Evolutionary conservation across 2,113 vertebrate species (phyloP).

Genomic region (Salminus brasiliensis): DNA sequence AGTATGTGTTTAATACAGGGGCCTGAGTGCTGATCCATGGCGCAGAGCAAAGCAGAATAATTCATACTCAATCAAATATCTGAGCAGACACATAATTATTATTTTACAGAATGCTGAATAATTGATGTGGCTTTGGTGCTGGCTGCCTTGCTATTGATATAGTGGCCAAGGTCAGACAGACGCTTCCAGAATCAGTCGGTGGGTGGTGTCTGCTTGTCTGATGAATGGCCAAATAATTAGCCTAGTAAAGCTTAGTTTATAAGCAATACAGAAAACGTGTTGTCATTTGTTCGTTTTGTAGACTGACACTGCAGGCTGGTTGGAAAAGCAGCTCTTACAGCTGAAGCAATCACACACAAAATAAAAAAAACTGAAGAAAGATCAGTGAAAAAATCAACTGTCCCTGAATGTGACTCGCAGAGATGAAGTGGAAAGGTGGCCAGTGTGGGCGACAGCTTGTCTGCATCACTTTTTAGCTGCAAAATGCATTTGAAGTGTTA

Average conservation of each 20-base stretch:
- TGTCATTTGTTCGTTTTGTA: conserved; percentile 4
- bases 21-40: conserved; percentile 20
- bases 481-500: not conserved
- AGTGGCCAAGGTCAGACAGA: conserved; percentile 34
- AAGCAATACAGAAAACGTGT: conserved; percentile 1
- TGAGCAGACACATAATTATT: conserved; percentile 43
- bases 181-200: not conserved
- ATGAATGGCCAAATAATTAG: conserved; percentile 33
- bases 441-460: not conserved
- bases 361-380: not conserved
- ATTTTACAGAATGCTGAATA: conserved; percentile 48
- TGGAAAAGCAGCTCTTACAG: not conserved
- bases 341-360: not conserved
- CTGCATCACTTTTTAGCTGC: not conserved
- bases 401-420: not conserved
- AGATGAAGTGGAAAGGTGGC: not conserved
- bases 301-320: not conserved
- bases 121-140: conserved; percentile 34
- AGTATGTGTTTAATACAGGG: conserved; percentile 13
- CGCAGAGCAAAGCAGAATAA: conserved; percentile 31
- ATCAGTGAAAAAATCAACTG: not conserved
- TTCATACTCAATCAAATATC: conserved; percentile 50
- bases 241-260: not conserved
- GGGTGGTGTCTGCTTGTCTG: not conserved
- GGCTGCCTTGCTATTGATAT: conserved; percentile 36